A percentile compares a stretch with the other conserved stretches of the same genome.
These are phyloP conservation scores for Epicauta chinensis DNA, from an alignment of 1,140 invertebrate species.

Conservation along the genomic window DNA sequence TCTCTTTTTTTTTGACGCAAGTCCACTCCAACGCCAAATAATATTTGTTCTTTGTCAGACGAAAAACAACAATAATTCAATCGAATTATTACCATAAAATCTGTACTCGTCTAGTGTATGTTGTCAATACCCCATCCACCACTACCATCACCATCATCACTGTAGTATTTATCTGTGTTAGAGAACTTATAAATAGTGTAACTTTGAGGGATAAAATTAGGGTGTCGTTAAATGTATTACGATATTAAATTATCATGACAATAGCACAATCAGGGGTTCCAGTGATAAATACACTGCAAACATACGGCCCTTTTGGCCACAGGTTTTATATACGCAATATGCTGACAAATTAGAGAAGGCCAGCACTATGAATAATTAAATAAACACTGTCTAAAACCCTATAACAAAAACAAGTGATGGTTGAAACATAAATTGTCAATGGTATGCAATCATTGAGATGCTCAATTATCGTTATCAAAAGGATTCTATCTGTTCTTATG, in stretches of 20 bases:
- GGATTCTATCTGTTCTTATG: no score
- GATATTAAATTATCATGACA: slow-evolving; percentile 47
- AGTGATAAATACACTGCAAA: slow-evolving; percentile 44
- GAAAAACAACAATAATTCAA: no score
- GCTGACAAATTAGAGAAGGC: slow-evolving; percentile 38
- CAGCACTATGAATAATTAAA: slow-evolving; percentile 40
- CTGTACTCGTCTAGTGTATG: neutral
- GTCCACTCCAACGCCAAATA: no score
- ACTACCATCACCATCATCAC: slow-evolving; percentile 9
- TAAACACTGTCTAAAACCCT: slow-evolving; percentile 28
- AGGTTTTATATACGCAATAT: slow-evolving; percentile 42
- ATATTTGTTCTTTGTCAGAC: no score
- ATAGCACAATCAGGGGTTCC: slow-evolving; percentile 40
- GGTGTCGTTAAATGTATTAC: slow-evolving; percentile 45
- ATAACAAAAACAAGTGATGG: no score
- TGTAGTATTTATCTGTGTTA: neutral
- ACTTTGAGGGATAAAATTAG: slow-evolving; percentile 37
- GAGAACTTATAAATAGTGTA: slow-evolving; percentile 4
- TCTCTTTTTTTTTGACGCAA: no score
- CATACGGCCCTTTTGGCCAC: slow-evolving; percentile 43
- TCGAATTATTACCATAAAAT: no score
- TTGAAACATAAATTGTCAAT: no score
- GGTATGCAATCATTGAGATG: no score
- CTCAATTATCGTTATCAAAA: no score
- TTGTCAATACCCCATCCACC: slow-evolving; percentile 1